These are phyloP conservation scores for Heliconius eleuchia DNA, from an alignment of 1,140 invertebrate genomes.

Conservation along the genomic window DNA sequence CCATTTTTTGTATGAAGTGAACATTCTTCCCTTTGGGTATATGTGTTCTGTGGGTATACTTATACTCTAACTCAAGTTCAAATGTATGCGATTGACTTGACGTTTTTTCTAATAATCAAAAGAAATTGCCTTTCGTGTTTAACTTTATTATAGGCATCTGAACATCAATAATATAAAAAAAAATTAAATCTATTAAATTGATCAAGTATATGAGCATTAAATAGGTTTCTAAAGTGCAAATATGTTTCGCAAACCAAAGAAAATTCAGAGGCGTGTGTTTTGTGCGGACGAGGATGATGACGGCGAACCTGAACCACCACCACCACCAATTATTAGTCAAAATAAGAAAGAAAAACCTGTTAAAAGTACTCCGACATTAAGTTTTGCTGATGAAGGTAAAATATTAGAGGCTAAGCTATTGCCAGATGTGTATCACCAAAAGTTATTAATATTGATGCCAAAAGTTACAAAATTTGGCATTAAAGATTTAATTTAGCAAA, in stretches of 20 bases:
- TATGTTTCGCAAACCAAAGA: conserved; percentile 94
- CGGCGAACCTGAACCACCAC: conserved; percentile 76
- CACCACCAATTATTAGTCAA: conserved; percentile 66
- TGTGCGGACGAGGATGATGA: conserved; percentile 89
- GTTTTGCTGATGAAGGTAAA: conserved; percentile 90
- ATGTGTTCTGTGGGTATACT: too few species aligned
- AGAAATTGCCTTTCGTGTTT: background rate
- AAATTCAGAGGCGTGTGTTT: conserved; percentile 89
- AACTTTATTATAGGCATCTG: background rate
- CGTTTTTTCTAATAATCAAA: background rate
- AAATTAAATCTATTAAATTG: background rate
- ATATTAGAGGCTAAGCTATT: conserved; percentile 14
- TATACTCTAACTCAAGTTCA: background rate
- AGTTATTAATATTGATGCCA: background rate
- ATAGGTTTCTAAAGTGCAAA: background rate
- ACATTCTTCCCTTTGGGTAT: too few species aligned
- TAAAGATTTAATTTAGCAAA: background rate
- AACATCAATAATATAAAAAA: background rate
- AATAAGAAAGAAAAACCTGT: conserved; percentile 77
- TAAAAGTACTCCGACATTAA: conserved; percentile 85
- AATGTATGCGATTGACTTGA: background rate
- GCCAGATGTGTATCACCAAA: background rate
- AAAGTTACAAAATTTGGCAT: background rate
- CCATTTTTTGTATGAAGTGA: too few species aligned
- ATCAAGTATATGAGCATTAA: background rate